phyloP scores from a whole-genome alignment of 1,140 invertebrate genomes.

The Cardiocondyla obscurior region DNA sequence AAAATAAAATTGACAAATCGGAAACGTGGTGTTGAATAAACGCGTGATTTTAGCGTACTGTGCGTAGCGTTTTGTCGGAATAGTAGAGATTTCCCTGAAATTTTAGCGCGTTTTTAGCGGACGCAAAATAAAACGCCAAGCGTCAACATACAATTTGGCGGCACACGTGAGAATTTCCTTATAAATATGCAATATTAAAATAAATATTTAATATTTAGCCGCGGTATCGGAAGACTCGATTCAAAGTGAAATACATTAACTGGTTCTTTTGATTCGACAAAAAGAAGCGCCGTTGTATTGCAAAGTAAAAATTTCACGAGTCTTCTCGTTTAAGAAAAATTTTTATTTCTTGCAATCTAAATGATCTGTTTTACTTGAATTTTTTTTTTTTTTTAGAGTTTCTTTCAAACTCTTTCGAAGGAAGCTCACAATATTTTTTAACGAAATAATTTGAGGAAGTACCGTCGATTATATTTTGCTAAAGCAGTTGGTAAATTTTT shows the following conservation, averaged over 20 bases:
- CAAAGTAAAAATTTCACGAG: not conserved
- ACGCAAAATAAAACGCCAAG: not conserved
- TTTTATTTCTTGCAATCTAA: too few relatives aligned
- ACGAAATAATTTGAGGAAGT: not conserved
- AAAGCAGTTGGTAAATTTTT: not conserved
- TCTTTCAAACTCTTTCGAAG: not conserved
- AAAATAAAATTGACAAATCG: not conserved
- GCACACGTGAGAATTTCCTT: not conserved
- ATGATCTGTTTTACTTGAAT: constrained; percentile 4
- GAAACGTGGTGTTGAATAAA: not conserved
- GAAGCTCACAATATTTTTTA: not conserved
- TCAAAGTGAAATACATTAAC: constrained; percentile 5
- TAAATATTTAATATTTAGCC: constrained; percentile 34
- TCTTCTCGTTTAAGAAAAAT: too few relatives aligned
- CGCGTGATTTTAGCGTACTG: not conserved
- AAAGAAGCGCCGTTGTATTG: not conserved
- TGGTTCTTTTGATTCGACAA: not conserved
- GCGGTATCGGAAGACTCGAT: not conserved
- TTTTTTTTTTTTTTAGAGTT: not conserved
- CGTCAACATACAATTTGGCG: not conserved
- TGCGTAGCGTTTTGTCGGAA: not conserved
- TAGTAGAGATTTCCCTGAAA: not conserved
- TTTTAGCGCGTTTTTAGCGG: not conserved
- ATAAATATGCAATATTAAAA: constrained; percentile 36
- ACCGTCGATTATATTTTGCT: not conserved